Percentiles rank a stretch among this genome's conserved stretches.
Evolutionary conservation across 2,888 invertebrate genomes (phyloP).

Genomic region (Branchipolynoe longqiensis): DNA sequence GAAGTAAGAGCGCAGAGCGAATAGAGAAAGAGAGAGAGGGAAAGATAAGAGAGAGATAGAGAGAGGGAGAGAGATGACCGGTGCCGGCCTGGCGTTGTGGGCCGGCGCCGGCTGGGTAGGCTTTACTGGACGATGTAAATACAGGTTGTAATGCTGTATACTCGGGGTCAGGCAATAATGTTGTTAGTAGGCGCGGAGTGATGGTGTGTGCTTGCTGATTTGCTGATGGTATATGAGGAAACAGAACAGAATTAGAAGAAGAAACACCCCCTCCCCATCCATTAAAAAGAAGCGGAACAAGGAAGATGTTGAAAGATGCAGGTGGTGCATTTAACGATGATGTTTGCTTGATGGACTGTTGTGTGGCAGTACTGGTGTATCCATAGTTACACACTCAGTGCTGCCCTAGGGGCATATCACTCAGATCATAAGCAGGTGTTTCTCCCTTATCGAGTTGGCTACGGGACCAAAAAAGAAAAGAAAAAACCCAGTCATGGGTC

Average conservation of each 20-base stretch:
- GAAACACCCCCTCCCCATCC: too few relatives aligned
- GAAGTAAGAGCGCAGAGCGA: not conserved
- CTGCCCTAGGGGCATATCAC: constrained; percentile 43
- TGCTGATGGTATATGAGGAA: too few relatives aligned
- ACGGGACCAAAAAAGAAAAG: constrained; percentile 29
- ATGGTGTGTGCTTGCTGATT: too few relatives aligned
- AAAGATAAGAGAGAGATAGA: too few relatives aligned
- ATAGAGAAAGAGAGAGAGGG: too few relatives aligned
- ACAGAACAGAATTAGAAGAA: too few relatives aligned
- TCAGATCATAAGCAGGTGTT: constrained; percentile 31
- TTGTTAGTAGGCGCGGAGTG: constrained; percentile 22
- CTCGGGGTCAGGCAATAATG: constrained; percentile 45
- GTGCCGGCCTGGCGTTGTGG: too few relatives aligned
- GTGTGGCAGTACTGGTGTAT: constrained; percentile 42
- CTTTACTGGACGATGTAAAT: constrained; percentile 19
- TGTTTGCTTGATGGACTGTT: constrained; percentile 38
- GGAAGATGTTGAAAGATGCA: too few relatives aligned
- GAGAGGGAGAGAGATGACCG: too few relatives aligned
- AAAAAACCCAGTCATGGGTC: constrained; percentile 8
- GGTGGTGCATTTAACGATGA: too few relatives aligned
- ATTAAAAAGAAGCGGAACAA: too few relatives aligned
- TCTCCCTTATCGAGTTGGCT: constrained; percentile 36
- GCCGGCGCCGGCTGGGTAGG: too few relatives aligned
- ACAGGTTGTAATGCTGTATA: constrained; percentile 42
- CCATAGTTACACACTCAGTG: constrained; percentile 44